phyloP scores from a whole-genome alignment of 2,888 invertebrate species.

The Mantis religiosa region DNA sequence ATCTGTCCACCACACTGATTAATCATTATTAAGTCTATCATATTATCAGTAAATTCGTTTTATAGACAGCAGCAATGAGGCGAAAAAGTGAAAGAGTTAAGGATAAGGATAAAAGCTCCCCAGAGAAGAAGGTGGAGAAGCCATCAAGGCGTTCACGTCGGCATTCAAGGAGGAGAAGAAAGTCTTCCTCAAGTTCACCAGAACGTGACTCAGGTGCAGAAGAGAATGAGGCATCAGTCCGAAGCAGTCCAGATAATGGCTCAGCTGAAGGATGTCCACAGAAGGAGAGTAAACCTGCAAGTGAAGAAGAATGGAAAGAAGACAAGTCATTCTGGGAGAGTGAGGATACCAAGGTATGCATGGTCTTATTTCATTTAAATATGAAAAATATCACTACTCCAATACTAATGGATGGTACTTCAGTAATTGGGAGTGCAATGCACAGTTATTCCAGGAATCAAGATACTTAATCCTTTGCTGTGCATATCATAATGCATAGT shows the following conservation, averaged over 20 bases:
- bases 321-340: not conserved
- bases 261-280: slow-evolving; percentile 6
- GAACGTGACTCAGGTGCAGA: slow-evolving; percentile 52
- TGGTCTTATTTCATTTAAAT: slow-evolving; percentile 27
- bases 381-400: too few species aligned
- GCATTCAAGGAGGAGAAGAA: slow-evolving; percentile 52
- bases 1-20: too few species aligned
- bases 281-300: not conserved
- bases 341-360: not conserved
- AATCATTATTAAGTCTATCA: not conserved
- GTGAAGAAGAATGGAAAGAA: not conserved
- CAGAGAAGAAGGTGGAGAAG: slow-evolving; percentile 53
- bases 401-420: too few species aligned
- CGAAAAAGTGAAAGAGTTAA: slow-evolving; percentile 65
- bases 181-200: slow-evolving; percentile 50
- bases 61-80: slow-evolving; percentile 17
- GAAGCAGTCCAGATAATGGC: slow-evolving; percentile 18
- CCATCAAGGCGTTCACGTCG: slow-evolving; percentile 39
- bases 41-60: not conserved
- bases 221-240: slow-evolving; percentile 33
- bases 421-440: too few species aligned
- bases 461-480: too few species aligned
- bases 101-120: slow-evolving; percentile 62
- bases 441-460: too few species aligned
- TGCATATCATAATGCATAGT: too few species aligned